Base-by-base conservation (phyloP, 1,140 invertebrate genomes). In the Formica selysi region DNA sequence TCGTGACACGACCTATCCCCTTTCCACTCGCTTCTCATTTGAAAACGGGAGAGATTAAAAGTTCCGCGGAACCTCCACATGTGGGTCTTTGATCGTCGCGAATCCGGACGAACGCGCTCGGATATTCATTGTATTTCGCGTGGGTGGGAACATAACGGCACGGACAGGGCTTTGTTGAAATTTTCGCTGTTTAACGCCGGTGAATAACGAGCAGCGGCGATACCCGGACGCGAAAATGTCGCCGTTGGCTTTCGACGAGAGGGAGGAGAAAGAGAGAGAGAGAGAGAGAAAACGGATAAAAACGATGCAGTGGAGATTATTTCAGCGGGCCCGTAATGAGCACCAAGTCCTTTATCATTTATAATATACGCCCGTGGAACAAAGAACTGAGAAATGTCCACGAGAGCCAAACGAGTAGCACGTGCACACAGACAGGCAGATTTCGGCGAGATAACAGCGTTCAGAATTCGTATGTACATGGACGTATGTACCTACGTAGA, bases 181-280 rank as follows among this genome's bases (percentile, higher is more conserved):
- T 73, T 83, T 83, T 73, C 79, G 38, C 79, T 83, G 79, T 83
- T 83, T 83, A 83, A 83, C 79, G 68, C 68, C 54, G 79, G 68
- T 83, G 79, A 83, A 83, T 83, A 83, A 83, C 79, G 79, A 83
- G 54, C 64, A 59, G 26, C 32, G 26, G 79, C 79, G 68, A 81
- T 81, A 81, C 67, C 32, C 74, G 64, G 70, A 81, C 79, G 36
- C 67, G 57, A 83, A 83, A 83, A 83, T 83, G 54, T 83, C 79
- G 54, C 64, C 32, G 76, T 32, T 79, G 16, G 76, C 54, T 71
- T 65, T 51, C 79, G 36, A 81, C 38, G 11, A 32, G 10, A 29
- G 38, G 8, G n/a, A 61, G 36, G 8, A 13, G n/a, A 36, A n/a
- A 36, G 26, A 36, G 13, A 26, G 51, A 59, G 10, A 70, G 51